Percentiles rank a stretch among this genome's conserved stretches.
Conservation (phyloP, 2,888 invertebrate genomes). For the Acanthopleura granulata region DNA sequence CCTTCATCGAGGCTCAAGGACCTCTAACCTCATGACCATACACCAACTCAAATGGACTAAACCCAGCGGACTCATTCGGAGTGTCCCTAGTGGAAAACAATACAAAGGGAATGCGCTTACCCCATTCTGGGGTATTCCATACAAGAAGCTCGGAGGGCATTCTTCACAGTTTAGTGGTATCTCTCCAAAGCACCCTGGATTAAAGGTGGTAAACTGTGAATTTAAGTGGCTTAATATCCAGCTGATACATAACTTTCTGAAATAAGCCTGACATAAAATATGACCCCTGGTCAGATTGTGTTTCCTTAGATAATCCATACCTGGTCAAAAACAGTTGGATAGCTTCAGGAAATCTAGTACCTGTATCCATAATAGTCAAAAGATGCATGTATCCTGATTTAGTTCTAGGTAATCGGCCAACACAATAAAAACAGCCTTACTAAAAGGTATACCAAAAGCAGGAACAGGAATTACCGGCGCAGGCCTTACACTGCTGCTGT, state of each 20-base stretch:
- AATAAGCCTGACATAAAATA: conserved; percentile 25
- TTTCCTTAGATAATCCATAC: conserved; percentile 22
- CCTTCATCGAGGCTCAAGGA: too few species aligned
- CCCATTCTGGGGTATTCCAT: too few species aligned
- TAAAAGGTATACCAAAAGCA: conserved; percentile 23
- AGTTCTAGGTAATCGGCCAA: conserved; percentile 23
- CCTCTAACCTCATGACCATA: too few species aligned
- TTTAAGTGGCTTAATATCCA: conserved; percentile 20
- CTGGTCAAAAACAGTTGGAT: conserved; percentile 23
- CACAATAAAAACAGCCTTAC: conserved; percentile 21
- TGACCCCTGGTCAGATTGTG: conserved; percentile 25
- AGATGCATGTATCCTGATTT: conserved; percentile 22
- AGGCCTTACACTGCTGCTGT: not conserved
- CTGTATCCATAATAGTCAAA: conserved; percentile 25
- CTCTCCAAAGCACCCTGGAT: conserved; percentile 22
- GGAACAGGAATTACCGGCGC: conserved; percentile 24
- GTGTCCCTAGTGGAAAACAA: too few species aligned
- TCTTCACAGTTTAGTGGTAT: too few species aligned
- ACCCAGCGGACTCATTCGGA: too few species aligned
- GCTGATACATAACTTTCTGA: conserved; percentile 19
- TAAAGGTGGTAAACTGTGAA: conserved; percentile 26
- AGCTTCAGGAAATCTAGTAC: conserved; percentile 26
- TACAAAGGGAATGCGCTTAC: too few species aligned
- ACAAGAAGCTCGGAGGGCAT: too few species aligned
- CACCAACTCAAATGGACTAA: too few species aligned